phyloP scores from a whole-genome alignment of 2,797 vertebrate species.

The Poeciliopsis paucimaculata region DNA sequence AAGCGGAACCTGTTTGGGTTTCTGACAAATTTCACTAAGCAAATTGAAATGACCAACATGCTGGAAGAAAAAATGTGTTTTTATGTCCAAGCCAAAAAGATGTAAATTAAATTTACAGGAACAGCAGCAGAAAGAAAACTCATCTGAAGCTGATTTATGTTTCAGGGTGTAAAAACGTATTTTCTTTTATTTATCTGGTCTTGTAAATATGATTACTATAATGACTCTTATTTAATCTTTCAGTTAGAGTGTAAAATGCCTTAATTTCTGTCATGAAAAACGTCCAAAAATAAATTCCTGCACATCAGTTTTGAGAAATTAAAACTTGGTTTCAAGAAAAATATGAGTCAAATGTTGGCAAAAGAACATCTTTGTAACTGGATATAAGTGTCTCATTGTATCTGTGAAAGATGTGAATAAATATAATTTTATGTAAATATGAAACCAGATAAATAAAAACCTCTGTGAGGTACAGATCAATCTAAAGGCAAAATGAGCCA shows the following conservation, averaged over 20 bases:
- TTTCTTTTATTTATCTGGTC: slow-evolving; percentile 7
- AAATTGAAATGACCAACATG: not conserved
- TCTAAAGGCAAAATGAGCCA: not conserved
- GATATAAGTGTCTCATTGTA: not conserved
- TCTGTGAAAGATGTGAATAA: slow-evolving; percentile 11
- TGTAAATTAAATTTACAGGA: not conserved
- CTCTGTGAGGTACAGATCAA: slow-evolving; percentile 6
- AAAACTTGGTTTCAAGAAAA: not conserved
- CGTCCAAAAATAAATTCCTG: not conserved
- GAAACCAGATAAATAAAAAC: not conserved
- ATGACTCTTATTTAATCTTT: slow-evolving; percentile 6
- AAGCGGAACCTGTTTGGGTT: not conserved
- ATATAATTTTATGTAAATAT: slow-evolving; percentile 6
- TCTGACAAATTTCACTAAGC: not conserved
- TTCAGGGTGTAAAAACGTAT: not conserved
- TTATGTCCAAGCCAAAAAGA: not conserved
- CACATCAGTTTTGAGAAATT: not conserved
- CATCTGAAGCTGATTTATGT: not conserved
- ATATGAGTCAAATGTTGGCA: not conserved
- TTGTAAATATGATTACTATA: slow-evolving; percentile 17
- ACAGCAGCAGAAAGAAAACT: not conserved
- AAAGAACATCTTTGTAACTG: not conserved
- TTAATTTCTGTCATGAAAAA: not conserved
- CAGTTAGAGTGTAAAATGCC: not conserved
- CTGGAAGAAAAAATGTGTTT: not conserved